phyloP scores from a whole-genome alignment of 2,113 vertebrate species.

The Python bivittatus region DNA sequence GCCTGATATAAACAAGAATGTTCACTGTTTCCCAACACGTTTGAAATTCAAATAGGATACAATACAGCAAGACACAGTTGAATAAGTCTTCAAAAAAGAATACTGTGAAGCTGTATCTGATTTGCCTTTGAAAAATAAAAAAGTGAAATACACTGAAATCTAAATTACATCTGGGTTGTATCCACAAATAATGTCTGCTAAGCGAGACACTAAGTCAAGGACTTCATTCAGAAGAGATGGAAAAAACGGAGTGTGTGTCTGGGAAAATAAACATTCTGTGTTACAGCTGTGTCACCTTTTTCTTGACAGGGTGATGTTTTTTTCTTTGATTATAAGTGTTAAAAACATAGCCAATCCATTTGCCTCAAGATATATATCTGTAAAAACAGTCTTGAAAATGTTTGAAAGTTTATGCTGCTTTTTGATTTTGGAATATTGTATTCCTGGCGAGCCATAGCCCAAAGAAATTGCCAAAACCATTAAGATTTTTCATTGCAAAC shows the following conservation, averaged over 20 bases:
- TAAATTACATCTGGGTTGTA: constrained; percentile 73
- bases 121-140: constrained; percentile 35
- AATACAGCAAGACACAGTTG: background rate
- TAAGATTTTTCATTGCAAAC: constrained; percentile 20
- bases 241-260: constrained; percentile 73
- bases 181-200: constrained; percentile 76
- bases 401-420: background rate
- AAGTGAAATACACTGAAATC: constrained; percentile 64
- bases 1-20: background rate
- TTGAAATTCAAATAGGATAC: background rate
- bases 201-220: constrained; percentile 73
- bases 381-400: constrained; percentile 23
- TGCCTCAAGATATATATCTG: constrained; percentile 45
- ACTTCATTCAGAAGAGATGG: constrained; percentile 63
- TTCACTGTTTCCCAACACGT: background rate
- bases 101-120: background rate
- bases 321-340: constrained; percentile 57
- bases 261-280: constrained; percentile 65
- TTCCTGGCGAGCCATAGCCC: constrained; percentile 13
- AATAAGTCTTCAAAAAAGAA: background rate
- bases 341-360: constrained; percentile 43
- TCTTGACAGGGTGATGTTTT: constrained; percentile 59
- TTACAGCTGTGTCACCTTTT: constrained; percentile 59
- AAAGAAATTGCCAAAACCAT: background rate
- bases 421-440: constrained; percentile 15